Evolutionary conservation across 2,888 invertebrate species (phyloP).

Genomic region (Pandemis corylana): DNA sequence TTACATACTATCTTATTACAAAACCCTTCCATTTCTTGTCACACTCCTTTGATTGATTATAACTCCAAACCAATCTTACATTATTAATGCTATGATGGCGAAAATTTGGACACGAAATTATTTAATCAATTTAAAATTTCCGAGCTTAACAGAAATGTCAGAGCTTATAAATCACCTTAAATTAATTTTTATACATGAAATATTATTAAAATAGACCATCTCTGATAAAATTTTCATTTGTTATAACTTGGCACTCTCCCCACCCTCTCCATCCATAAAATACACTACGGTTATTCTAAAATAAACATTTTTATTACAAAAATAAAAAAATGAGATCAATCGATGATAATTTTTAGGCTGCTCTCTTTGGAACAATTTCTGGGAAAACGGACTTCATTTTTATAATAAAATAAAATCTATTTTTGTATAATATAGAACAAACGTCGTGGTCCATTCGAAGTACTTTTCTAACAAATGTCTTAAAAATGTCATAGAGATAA

Average conservation of each 20-base stretch:
- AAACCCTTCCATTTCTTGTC: constrained; percentile 39
- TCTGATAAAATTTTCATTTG: constrained; percentile 68
- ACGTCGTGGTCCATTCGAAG: constrained; percentile 64
- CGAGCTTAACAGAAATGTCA: constrained; percentile 54
- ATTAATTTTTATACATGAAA: constrained; percentile 65
- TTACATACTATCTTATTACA: constrained; percentile 32
- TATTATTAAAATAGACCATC: constrained; percentile 71
- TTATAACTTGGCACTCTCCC: constrained; percentile 77
- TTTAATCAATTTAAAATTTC: constrained; percentile 41
- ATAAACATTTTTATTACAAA: constrained; percentile 80
- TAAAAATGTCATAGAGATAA: constrained; percentile 45
- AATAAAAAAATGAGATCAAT: constrained; percentile 84
- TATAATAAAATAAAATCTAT: constrained; percentile 50
- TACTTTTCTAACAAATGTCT: constrained; percentile 40
- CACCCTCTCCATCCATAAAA: constrained; percentile 54
- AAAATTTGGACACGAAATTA: constrained; percentile 41
- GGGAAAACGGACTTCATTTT: constrained; percentile 63
- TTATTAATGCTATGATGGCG: constrained; percentile 44
- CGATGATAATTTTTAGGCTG: constrained; percentile 83
- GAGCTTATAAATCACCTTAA: constrained; percentile 58
- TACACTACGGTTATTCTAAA: constrained; percentile 65
- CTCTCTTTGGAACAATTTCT: constrained; percentile 84
- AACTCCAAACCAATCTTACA: constrained; percentile 43
- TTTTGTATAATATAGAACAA: constrained; percentile 52
- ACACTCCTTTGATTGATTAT: constrained; percentile 31